Percentiles rank a stretch among this genome's conserved stretches.
These are phyloP conservation scores for Drosophila prolongata DNA, from an alignment of 2,888 invertebrate genomes.

Conservation along the genomic window DNA sequence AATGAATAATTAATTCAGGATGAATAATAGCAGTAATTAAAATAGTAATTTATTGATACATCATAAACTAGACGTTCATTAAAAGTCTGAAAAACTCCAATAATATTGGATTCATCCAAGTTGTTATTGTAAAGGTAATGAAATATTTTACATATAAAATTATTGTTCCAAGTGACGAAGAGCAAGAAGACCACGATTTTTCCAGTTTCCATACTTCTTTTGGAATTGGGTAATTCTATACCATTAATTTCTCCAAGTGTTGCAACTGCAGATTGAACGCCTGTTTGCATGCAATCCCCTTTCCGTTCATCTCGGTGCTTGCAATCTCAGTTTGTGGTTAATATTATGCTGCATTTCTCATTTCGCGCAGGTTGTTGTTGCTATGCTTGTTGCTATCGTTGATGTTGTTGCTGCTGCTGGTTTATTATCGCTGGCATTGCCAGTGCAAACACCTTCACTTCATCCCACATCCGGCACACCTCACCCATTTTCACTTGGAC, in stretches of 20 bases:
- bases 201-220: no score
- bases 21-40: no score
- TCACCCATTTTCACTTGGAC: constrained; percentile 8
- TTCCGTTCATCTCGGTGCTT: constrained; percentile 43
- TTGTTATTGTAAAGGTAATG: no score
- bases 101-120: no score
- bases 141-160: no score
- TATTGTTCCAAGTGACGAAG: no score
- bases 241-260: constrained; percentile 18
- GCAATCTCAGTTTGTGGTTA: constrained; percentile 82
- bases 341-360: constrained; percentile 80
- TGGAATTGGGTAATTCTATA: no score
- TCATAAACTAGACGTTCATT: no score
- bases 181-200: no score
- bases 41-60: no score
- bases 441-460: constrained; percentile 62
- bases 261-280: constrained; percentile 34
- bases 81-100: no score
- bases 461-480: constrained; percentile 10
- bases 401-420: constrained; percentile 50
- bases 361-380: constrained; percentile 66
- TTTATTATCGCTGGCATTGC: constrained; percentile 74
- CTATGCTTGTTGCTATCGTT: constrained; percentile 52
- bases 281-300: constrained; percentile 28
- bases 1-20: no score